Percentiles rank a stretch among this genome's conserved stretches.
Evolutionary conservation across 2,113 vertebrate species (phyloP).

Genomic region (Australoheros scitulus): DNA sequence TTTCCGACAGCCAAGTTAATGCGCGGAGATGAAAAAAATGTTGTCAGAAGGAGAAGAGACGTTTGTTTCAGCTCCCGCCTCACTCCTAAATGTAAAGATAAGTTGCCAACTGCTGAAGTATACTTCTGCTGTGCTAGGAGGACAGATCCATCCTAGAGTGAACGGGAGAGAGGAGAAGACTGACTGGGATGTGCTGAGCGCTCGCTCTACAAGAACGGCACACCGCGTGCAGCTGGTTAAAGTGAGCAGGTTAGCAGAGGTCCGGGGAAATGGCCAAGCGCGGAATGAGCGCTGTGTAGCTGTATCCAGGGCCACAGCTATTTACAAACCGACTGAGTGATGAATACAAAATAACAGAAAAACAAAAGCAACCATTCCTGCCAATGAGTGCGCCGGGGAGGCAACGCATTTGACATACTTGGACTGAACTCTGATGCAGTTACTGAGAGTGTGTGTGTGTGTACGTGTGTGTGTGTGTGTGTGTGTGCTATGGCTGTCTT

Average conservation of each 20-base stretch:
- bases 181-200: conserved; percentile 60
- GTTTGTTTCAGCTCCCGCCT: conserved; percentile 16
- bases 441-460: conserved; percentile 12
- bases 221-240: conserved; percentile 82
- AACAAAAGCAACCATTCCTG: conserved; percentile 68
- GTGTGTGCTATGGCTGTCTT: too few species aligned
- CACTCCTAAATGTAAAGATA: conserved; percentile 46
- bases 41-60: not conserved
- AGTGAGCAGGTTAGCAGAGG: conserved; percentile 72
- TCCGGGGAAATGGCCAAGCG: conserved; percentile 59
- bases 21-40: not conserved
- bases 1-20: conserved; percentile 11
- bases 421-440: conserved; percentile 10
- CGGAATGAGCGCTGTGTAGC: conserved; percentile 56
- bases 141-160: conserved; percentile 72
- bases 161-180: conserved; percentile 35
- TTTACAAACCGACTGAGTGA: conserved; percentile 49
- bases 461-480: not conserved
- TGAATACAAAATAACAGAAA: conserved; percentile 57
- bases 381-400: conserved; percentile 61
- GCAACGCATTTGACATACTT: conserved; percentile 43
- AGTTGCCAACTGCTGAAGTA: conserved; percentile 62
- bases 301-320: conserved; percentile 67
- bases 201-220: conserved; percentile 74
- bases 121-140: conserved; percentile 57